Evolutionary conservation across 2,888 invertebrate genomes (phyloP).

Genomic region (Eristalinus aeneus): DNA sequence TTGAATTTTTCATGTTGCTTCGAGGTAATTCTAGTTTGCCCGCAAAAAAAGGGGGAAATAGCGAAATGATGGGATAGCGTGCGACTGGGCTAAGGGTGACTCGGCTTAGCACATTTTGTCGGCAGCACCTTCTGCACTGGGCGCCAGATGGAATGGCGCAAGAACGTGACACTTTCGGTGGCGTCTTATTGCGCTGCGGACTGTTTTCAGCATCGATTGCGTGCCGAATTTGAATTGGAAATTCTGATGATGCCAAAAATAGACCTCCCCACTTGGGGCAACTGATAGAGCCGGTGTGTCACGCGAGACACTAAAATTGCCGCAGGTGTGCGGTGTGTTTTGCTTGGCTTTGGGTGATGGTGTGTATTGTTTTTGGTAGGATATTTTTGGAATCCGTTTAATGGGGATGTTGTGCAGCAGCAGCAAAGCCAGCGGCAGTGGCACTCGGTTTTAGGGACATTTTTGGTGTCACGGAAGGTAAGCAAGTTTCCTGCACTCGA

Average conservation of each 20-base stretch:
- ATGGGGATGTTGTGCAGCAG: no score
- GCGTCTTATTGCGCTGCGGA: neutral
- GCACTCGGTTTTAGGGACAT: no score
- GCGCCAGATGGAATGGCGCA: neutral
- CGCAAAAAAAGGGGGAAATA: neutral
- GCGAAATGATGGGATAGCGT: neutral
- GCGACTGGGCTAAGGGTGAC: conserved; percentile 7
- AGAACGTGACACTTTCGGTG: neutral
- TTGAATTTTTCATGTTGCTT: conserved; percentile 36
- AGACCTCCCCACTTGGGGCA: neutral
- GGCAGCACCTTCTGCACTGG: neutral
- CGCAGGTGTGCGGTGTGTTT: no score
- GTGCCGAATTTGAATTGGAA: neutral
- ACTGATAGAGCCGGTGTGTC: neutral
- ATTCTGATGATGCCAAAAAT: neutral
- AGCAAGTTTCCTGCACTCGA: no score
- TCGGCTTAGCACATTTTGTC: conserved; percentile 8
- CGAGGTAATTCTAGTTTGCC: conserved; percentile 15
- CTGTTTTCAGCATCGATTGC: neutral
- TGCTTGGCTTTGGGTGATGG: neutral
- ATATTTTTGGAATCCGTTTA: neutral
- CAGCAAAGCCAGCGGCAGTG: no score
- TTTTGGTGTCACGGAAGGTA: no score
- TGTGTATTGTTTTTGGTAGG: neutral
- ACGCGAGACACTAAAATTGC: neutral